Evolutionary conservation across 2,797 vertebrate genomes (phyloP), one percentile per base, ranked within the genome.

Genomic region (Karalla daura): DNA sequence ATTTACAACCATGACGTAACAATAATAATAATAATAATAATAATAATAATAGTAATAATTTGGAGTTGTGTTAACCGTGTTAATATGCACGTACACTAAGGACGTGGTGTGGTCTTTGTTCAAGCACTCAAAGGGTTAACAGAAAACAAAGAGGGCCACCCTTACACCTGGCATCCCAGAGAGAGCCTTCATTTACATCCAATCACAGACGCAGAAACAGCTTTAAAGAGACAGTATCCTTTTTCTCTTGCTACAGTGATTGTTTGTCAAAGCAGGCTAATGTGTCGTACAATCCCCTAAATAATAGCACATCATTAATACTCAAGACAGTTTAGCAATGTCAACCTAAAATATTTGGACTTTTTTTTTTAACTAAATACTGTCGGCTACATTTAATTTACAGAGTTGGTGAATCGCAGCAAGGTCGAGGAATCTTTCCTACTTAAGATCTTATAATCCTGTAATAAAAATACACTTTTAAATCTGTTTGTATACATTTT

Each of bases 191-290:
- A 76, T 76, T 63, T 68, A 81, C 78, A 85, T 85, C 88, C 70
- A 90, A 72, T 87, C 83, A 91, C 78, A 90, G 86, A 84, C 83
- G 78, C 74, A 83, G 78, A 79, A 83, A 90, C 68, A 86, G 89
- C 90, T 92, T 94, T 94, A 94, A 94, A 96, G 95, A 96, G 95
- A 95, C 95, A 95, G 95, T 92, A 95, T 94, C 91, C 93, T 89
- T 94, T 92, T 81, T 71, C 69, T 89, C 76, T 90, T 80, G 80
- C 90, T 90, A 90, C 86, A 74, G 76, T 80, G 67, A 73, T 81
- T 75, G 65, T 78, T 83, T 81, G 65, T 79, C 49, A 67, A 65
- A 84, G 62, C 70, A 80, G 75, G 39, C 63, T 80, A 72, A 82
- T 78, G 66, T 79, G 78, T 61, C 37, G 55, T 50, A 36, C 27